These are phyloP conservation scores for Pegoplata infirma DNA, from an alignment of 2,888 invertebrate genomes.

Conservation along the genomic window DNA sequence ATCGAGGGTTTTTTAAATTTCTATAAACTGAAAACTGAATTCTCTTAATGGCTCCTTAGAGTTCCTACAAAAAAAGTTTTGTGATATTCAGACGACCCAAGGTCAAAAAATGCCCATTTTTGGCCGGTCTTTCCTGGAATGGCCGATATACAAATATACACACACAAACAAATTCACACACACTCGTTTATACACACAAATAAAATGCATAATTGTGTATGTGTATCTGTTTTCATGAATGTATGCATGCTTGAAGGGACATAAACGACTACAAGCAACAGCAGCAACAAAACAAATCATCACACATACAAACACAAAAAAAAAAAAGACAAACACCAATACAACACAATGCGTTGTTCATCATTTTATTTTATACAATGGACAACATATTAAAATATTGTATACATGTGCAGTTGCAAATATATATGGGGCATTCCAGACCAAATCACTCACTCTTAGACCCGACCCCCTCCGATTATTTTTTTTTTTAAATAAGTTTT, in stretches of 20 bases:
- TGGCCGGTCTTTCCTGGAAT: too few relatives aligned
- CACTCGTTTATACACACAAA: background rate
- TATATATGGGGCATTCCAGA: too few relatives aligned
- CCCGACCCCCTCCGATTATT: too few relatives aligned
- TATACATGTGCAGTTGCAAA: too few relatives aligned
- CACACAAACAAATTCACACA: background rate
- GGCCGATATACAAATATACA: background rate
- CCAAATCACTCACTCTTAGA: too few relatives aligned
- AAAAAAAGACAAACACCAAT: constrained; percentile 19
- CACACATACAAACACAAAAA: background rate
- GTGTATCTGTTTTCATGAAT: constrained; percentile 2
- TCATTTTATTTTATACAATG: background rate
- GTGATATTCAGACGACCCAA: too few relatives aligned
- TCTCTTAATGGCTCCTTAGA: too few relatives aligned
- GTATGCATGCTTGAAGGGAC: constrained; percentile 33
- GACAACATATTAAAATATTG: constrained; percentile 28
- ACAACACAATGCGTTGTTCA: constrained; percentile 33
- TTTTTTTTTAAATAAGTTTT: too few relatives aligned
- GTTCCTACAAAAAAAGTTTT: too few relatives aligned
- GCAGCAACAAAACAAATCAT: constrained; percentile 4
- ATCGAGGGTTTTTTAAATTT: too few relatives aligned
- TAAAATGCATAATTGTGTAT: background rate
- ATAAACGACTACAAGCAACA: constrained; percentile 21
- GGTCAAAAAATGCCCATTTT: too few relatives aligned
- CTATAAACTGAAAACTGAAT: too few relatives aligned